phyloP scores from a whole-genome alignment of 2,113 vertebrate genomes.

The Pristiophorus japonicus region DNA sequence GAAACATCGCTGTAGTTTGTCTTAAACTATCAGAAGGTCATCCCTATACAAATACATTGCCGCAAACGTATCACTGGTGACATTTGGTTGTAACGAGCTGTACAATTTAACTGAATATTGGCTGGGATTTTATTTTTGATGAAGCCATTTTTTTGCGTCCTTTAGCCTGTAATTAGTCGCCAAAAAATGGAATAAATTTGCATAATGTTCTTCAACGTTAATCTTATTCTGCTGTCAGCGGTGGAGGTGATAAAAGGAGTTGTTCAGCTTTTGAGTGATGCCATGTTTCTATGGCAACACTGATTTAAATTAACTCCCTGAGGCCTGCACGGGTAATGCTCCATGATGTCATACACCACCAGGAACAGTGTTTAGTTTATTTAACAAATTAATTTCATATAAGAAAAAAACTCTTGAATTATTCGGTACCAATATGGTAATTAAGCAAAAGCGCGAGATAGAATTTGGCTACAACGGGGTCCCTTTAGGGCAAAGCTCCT shows the following conservation, averaged over 20 bases:
- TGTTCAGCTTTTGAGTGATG: not conserved
- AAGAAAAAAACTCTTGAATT: not conserved
- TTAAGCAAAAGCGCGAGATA: not conserved
- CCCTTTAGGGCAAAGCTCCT: not conserved
- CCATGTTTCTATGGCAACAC: not conserved
- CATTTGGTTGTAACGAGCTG: not conserved
- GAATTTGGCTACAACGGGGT: not conserved
- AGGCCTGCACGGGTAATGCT: not conserved
- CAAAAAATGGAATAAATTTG: slow-evolving; percentile 25
- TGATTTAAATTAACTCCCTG: slow-evolving; percentile 12
- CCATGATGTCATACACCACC: not conserved
- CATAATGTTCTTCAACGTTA: slow-evolving; percentile 29
- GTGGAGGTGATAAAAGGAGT: not conserved
- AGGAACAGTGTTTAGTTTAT: slow-evolving; percentile 1
- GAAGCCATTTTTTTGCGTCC: not conserved
- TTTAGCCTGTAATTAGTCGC: slow-evolving; percentile 15
- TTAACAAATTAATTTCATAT: slow-evolving; percentile 18
- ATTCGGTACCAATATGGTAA: not conserved
- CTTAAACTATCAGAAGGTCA: not conserved
- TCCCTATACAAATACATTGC: not conserved
- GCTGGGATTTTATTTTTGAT: not conserved
- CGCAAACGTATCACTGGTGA: not conserved
- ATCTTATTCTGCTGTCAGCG: slow-evolving; percentile 13
- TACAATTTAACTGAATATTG: not conserved
- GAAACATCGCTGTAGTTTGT: not conserved